Percentiles rank a stretch among this genome's conserved stretches.
phyloP scores from a whole-genome alignment of 2,888 invertebrate species.

The Laspeyria flexula region DNA sequence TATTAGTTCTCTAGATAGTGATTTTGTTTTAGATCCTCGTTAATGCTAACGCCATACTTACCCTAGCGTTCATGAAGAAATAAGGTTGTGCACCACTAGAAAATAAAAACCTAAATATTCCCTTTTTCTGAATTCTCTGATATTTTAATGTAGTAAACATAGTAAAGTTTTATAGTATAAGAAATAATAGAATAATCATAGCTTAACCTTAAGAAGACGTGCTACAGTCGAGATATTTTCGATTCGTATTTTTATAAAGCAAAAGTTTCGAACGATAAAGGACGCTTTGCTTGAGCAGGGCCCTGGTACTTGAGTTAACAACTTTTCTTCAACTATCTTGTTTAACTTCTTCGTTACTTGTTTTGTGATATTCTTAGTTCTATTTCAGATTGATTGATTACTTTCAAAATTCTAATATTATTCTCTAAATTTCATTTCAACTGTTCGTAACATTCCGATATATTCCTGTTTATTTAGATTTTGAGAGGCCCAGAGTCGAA shows the following conservation, averaged over 20 bases:
- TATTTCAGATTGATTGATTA: conserved; percentile 16
- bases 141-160: conserved; percentile 80
- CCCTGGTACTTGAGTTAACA: conserved; percentile 58
- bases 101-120: conserved; percentile 78
- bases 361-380: conserved; percentile 36
- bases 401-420: conserved; percentile 14
- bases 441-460: conserved; percentile 44
- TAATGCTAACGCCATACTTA: conserved; percentile 80
- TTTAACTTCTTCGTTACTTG: conserved; percentile 27
- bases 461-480: conserved; percentile 55
- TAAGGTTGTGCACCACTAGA: conserved; percentile 86
- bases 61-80: conserved; percentile 85
- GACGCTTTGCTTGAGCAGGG: conserved; percentile 84
- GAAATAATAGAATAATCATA: conserved; percentile 77
- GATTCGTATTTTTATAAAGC: conserved; percentile 86
- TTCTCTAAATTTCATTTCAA: conserved; percentile 15
- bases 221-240: conserved; percentile 84
- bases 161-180: conserved; percentile 75
- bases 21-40: conserved; percentile 68
- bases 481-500: conserved; percentile 74
- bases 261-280: conserved; percentile 83
- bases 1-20: conserved; percentile 70
- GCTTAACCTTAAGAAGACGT: conserved; percentile 81
- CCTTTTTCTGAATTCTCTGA: conserved; percentile 85
- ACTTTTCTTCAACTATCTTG: conserved; percentile 28